Percentiles rank a stretch among this genome's conserved stretches.
Evolutionary conservation across 2,113 vertebrate species (phyloP).

Genomic region (Oncorhynchus tshawytscha): DNA sequence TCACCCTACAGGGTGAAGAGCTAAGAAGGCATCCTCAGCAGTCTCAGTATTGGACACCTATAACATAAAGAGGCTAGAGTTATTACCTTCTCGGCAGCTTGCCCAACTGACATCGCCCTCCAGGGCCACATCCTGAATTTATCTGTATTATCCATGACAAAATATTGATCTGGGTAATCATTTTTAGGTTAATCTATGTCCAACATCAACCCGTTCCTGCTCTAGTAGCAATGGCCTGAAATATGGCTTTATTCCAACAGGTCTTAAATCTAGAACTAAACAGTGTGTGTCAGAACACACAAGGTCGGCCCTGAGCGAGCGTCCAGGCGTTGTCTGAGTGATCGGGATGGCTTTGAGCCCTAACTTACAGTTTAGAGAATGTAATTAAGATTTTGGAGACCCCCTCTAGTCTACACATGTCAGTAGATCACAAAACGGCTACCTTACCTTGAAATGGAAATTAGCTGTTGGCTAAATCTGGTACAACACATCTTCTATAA

Average conservation of each 20-base stretch:
- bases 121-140: slow-evolving; percentile 3
- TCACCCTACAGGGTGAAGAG: not conserved
- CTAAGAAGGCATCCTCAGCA: not conserved
- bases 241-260: slow-evolving; percentile 16
- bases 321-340: not conserved
- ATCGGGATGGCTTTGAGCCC: slow-evolving; percentile 1
- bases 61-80: slow-evolving; percentile 19
- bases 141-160: slow-evolving; percentile 24
- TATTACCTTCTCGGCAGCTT: slow-evolving; percentile 1
- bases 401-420: too few relatives aligned
- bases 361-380: slow-evolving; percentile 1
- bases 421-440: not conserved
- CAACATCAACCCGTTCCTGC: not conserved
- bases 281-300: not conserved
- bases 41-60: not conserved
- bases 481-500: too few relatives aligned
- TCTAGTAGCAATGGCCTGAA: not conserved
- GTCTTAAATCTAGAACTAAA: slow-evolving; percentile 13
- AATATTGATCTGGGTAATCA: slow-evolving; percentile 29
- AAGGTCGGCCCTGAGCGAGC: slow-evolving; percentile 9
- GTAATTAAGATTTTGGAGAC: not conserved
- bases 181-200: slow-evolving; percentile 24
- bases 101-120: not conserved
- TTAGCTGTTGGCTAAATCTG: too few relatives aligned
- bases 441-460: not conserved